phyloP scores from a whole-genome alignment of 92 coral and sea anemone genomes.

The Desmophyllum pertusum region DNA sequence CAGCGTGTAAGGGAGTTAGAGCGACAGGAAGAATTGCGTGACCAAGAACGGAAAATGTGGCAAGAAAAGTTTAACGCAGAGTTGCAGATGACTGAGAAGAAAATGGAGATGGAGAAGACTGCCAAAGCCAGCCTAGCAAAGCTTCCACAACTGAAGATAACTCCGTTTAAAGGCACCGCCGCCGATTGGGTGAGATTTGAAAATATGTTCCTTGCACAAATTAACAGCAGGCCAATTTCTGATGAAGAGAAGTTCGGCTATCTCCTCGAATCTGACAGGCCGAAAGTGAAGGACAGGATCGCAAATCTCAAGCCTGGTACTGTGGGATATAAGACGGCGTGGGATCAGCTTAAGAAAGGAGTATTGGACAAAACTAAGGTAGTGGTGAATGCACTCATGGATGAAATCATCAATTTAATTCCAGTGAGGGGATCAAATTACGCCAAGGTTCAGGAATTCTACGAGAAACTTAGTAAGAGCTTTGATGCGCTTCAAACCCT shows the following conservation, averaged over 20 bases:
- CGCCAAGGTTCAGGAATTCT: slow-evolving; percentile 53
- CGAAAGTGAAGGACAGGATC: not conserved
- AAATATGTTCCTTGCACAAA: slow-evolving; percentile 55
- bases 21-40: not conserved
- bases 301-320: not conserved
- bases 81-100: slow-evolving; percentile 6
- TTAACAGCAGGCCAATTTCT: slow-evolving; percentile 46
- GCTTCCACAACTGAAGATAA: slow-evolving; percentile 26
- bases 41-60: slow-evolving; percentile 19
- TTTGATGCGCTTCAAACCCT: slow-evolving; percentile 63
- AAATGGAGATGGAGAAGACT: slow-evolving; percentile 11
- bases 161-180: slow-evolving; percentile 64
- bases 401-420: slow-evolving; percentile 49
- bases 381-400: slow-evolving; percentile 52
- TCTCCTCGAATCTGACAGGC: slow-evolving; percentile 1
- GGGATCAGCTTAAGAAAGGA: slow-evolving; percentile 30
- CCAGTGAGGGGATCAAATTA: slow-evolving; percentile 53
- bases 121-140: not conserved
- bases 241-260: slow-evolving; percentile 73
- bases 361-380: slow-evolving; percentile 57
- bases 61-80: slow-evolving; percentile 21
- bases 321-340: slow-evolving; percentile 46
- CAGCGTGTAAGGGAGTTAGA: too few species aligned
- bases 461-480: slow-evolving; percentile 52
- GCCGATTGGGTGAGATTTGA: slow-evolving; percentile 68